Percentiles rank a stretch among this genome's conserved stretches.
phyloP scores from a whole-genome alignment of 2,797 vertebrate genomes.

The Antennarius maculatus region DNA sequence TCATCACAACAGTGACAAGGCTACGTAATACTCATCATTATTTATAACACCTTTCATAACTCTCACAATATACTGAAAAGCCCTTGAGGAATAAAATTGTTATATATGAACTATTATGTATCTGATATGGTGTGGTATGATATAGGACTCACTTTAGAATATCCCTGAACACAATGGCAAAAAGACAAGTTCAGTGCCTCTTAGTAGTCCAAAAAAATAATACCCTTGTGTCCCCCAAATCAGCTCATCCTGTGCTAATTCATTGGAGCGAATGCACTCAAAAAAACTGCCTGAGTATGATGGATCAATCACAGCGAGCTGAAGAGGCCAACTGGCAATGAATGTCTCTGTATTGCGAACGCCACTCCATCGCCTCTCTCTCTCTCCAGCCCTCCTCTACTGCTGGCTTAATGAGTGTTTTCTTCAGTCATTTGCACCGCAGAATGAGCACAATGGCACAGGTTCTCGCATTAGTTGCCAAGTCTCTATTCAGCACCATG shows the following conservation, averaged over 20 bases:
- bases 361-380: conserved; percentile 50
- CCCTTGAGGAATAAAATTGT: background rate
- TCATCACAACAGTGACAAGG: background rate
- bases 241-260: conserved; percentile 28
- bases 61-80: no score
- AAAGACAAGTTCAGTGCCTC: conserved; percentile 7
- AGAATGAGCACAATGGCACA: conserved; percentile 62
- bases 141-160: background rate
- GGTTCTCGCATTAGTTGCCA: conserved; percentile 66
- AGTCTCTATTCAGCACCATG: conserved; percentile 61
- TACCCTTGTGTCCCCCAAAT: background rate
- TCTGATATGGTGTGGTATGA: background rate
- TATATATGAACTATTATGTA: background rate
- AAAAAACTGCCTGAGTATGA: conserved; percentile 48
- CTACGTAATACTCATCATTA: no score
- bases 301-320: conserved; percentile 67
- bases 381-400: conserved; percentile 41
- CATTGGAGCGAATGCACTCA: conserved; percentile 25
- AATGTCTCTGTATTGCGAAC: conserved; percentile 57
- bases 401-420: conserved; percentile 64
- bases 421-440: conserved; percentile 66
- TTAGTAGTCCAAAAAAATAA: background rate
- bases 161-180: background rate
- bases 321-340: conserved; percentile 61
- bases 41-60: no score